Percentiles rank a stretch among this genome's conserved stretches.
These are phyloP conservation scores for Octopus bimaculoides DNA, from an alignment of 1,140 invertebrate genomes.

Conservation along the genomic window DNA sequence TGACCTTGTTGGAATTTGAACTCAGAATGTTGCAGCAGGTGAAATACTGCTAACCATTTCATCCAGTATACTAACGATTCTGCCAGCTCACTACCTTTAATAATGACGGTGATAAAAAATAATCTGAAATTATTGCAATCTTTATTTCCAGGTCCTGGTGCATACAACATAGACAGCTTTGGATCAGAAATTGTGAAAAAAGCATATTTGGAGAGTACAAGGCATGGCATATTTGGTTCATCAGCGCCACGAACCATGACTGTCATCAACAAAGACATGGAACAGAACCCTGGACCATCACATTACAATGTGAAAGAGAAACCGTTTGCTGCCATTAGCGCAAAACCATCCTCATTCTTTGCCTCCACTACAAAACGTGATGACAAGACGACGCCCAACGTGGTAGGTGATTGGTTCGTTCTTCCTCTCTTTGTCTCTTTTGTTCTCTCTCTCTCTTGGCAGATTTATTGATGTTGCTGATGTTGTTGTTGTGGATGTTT, in stretches of 20 bases:
- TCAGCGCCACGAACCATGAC: constrained; percentile 39
- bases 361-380: constrained; percentile 37
- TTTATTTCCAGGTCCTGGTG: constrained; percentile 48
- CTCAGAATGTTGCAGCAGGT: no score
- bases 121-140: neutral
- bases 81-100: no score
- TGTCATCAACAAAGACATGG: constrained; percentile 34
- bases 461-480: no score
- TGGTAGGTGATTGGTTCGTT: no score
- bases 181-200: constrained; percentile 54
- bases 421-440: no score
- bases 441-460: no score
- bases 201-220: constrained; percentile 51
- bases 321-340: constrained; percentile 32
- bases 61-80: no score
- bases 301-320: constrained; percentile 49
- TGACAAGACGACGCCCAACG: no score
- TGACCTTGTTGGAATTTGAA: no score
- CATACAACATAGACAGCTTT: constrained; percentile 54
- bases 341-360: constrained; percentile 46
- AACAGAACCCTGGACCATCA: constrained; percentile 46
- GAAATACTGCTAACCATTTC: no score
- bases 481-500: no score
- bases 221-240: constrained; percentile 51
- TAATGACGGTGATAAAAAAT: no score